Evolutionary conservation across 2,888 invertebrate species (phyloP).

Genomic region (Drosophila recens): DNA sequence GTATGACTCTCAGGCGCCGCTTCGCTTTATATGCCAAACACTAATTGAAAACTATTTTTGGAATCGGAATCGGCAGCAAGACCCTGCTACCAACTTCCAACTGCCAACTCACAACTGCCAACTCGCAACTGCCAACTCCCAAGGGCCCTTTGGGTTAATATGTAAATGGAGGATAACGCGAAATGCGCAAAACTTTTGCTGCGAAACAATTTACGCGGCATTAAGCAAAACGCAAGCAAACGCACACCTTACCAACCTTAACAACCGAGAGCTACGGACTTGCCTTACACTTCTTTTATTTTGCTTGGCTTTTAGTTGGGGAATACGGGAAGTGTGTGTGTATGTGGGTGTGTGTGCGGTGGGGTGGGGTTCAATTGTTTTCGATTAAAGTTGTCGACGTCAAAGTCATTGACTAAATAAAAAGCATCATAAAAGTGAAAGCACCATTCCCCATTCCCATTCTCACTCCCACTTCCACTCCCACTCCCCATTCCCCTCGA

Average conservation of each 20-base stretch:
- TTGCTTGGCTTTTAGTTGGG: background rate
- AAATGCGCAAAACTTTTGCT: conserved; percentile 76
- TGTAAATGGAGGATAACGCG: conserved; percentile 77
- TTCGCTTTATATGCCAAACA: conserved; percentile 55
- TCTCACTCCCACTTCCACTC: background rate
- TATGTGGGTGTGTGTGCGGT: background rate
- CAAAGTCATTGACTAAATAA: conserved; percentile 79
- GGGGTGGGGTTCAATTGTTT: conserved; percentile 58
- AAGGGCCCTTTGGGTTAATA: conserved; percentile 64
- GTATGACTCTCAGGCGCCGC: conserved; percentile 52
- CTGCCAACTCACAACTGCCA: conserved; percentile 10
- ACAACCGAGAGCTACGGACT: conserved; percentile 14
- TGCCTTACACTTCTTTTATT: background rate
- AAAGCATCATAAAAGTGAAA: conserved; percentile 69
- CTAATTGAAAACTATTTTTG: conserved; percentile 81
- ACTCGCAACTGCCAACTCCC: conserved; percentile 37
- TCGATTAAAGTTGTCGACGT: conserved; percentile 79
- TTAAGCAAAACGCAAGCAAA: conserved; percentile 74
- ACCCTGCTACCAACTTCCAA: conserved; percentile 28
- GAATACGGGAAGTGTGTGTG: background rate
- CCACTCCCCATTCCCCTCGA: background rate
- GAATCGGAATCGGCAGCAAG: conserved; percentile 41
- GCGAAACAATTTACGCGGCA: conserved; percentile 79
- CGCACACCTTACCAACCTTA: conserved; percentile 58
- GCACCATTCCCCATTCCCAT: conserved; percentile 29